phyloP scores from a whole-genome alignment of 2,113 vertebrate genomes.

The Alces alces region DNA sequence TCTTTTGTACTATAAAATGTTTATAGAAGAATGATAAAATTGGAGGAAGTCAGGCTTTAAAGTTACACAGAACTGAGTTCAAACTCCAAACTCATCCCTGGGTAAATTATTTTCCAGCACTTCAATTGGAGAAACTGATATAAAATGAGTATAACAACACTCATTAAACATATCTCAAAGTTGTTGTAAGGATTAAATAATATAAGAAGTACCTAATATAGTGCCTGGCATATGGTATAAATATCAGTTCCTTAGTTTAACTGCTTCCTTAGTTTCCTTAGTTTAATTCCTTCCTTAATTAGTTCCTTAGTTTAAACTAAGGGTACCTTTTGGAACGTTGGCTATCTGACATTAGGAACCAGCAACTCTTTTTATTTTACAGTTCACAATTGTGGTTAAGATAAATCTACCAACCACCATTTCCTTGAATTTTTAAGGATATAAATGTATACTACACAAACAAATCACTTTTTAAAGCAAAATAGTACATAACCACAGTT shows the following conservation, averaged over 20 bases:
- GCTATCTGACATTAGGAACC: neutral
- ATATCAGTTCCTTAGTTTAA: neutral
- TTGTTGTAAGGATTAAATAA: neutral
- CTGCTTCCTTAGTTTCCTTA: neutral
- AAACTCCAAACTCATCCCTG: neutral
- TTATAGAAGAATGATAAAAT: neutral
- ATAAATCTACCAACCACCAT: neutral
- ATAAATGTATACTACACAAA: neutral
- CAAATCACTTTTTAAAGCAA: slow-evolving; percentile 17
- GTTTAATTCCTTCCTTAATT: neutral
- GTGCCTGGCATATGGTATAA: neutral
- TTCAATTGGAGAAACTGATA: neutral
- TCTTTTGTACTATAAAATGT: neutral
- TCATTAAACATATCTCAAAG: neutral
- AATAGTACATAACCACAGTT: neutral
- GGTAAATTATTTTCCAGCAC: neutral
- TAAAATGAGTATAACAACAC: neutral
- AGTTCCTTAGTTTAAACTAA: neutral
- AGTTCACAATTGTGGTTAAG: slow-evolving; percentile 3
- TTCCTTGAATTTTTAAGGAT: slow-evolving; percentile 27
- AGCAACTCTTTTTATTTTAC: neutral
- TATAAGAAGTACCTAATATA: neutral
- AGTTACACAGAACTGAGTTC: neutral
- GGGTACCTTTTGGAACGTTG: neutral
- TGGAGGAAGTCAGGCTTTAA: neutral